Evolutionary conservation across 1,140 invertebrate species (phyloP).

Genomic region (Macrobrachium rosenbergii): DNA sequence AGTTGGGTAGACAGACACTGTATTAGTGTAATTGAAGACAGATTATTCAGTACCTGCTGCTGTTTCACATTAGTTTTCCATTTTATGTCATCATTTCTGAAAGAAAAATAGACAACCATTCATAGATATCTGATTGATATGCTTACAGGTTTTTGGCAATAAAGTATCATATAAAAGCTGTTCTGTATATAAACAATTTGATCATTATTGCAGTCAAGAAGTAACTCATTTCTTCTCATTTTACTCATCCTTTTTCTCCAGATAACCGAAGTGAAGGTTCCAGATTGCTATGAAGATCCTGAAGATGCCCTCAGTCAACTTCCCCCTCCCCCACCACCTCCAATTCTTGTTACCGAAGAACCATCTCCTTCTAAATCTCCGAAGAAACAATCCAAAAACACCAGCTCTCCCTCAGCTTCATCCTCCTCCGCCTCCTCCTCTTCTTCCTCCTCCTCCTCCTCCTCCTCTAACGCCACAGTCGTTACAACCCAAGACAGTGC

Average conservation of each 20-base stretch:
- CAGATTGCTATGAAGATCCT: constrained; percentile 62
- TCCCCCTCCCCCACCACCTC: constrained; percentile 34
- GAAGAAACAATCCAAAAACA: constrained; percentile 31
- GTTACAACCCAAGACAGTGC: neutral
- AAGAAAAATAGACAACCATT: too few species aligned
- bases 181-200: neutral
- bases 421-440: constrained; percentile 20
- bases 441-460: constrained; percentile 5
- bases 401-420: neutral
- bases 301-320: constrained; percentile 50
- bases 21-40: neutral
- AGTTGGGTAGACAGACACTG: neutral
- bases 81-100: too few species aligned
- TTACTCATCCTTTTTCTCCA: neutral
- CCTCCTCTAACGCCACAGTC: neutral
- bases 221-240: neutral
- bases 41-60: too few species aligned
- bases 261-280: constrained; percentile 64
- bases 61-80: too few species aligned
- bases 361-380: constrained; percentile 38
- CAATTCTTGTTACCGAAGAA: constrained; percentile 30
- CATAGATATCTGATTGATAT: neutral
- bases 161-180: neutral
- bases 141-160: neutral
- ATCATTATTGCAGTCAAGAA: neutral